Evolutionary conservation across 1,140 invertebrate genomes (phyloP).

Genomic region (Ditylenchus dipsaci): DNA sequence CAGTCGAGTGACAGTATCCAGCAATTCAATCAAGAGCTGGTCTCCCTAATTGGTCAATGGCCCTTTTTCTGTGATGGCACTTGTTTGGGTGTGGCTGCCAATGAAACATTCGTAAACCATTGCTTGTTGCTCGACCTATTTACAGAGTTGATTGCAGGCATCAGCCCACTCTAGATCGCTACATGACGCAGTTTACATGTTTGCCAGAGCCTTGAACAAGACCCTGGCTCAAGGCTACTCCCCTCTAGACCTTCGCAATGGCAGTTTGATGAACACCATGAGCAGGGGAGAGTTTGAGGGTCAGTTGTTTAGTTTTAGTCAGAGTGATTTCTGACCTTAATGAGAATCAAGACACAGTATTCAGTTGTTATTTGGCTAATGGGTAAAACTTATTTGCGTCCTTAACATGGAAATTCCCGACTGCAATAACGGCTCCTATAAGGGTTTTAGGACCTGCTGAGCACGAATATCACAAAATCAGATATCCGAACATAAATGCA

Average conservation of each 20-base stretch:
- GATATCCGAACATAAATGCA: too few relatives aligned
- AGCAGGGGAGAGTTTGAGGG: conserved; percentile 14
- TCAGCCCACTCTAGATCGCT: conserved; percentile 31
- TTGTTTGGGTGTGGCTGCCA: conserved; percentile 24
- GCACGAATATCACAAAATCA: too few relatives aligned
- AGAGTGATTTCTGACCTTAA: too few relatives aligned
- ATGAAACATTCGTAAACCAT: conserved; percentile 7
- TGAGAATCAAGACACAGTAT: too few relatives aligned
- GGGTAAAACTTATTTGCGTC: too few relatives aligned
- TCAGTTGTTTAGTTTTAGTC: background rate
- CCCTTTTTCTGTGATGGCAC: conserved; percentile 32
- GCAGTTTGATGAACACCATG: conserved; percentile 7
- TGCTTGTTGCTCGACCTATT: too few relatives aligned
- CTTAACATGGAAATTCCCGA: too few relatives aligned
- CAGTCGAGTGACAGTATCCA: conserved; percentile 11
- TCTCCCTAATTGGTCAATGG: conserved; percentile 17
- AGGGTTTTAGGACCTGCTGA: too few relatives aligned
- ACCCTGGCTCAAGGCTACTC: conserved; percentile 8
- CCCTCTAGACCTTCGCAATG: background rate
- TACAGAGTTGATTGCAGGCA: conserved; percentile 17
- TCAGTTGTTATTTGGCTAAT: too few relatives aligned
- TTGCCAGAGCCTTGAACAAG: conserved; percentile 20
- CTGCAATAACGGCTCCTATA: too few relatives aligned
- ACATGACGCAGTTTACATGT: conserved; percentile 31
- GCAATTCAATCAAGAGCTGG: conserved; percentile 25